Percentiles rank a stretch among this genome's conserved stretches.
Evolutionary conservation across 1,140 invertebrate genomes (phyloP).

Genomic region (Drosophila santomea): DNA sequence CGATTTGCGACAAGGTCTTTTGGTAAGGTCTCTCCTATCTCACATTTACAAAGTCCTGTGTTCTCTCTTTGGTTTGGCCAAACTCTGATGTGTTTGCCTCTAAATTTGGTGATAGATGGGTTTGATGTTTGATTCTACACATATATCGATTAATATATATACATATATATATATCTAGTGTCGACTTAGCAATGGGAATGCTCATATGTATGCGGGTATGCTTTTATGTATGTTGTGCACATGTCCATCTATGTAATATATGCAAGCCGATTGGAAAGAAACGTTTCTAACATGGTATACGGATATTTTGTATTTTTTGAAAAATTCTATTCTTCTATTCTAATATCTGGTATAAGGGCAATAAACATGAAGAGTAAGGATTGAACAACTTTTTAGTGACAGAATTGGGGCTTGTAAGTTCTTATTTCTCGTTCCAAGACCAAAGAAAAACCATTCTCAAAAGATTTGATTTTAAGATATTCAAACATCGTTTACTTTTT

Average conservation of each 20-base stretch:
- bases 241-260: conserved; percentile 25
- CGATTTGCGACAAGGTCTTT: conserved; percentile 4
- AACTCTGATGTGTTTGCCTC: conserved; percentile 9
- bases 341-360: too few relatives aligned
- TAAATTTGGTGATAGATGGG: conserved; percentile 36
- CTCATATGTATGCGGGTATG: conserved; percentile 65
- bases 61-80: conserved; percentile 23
- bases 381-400: background rate
- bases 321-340: too few relatives aligned
- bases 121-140: conserved; percentile 34
- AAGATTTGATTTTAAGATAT: background rate
- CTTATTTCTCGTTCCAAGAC: conserved; percentile 18
- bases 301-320: background rate
- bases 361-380: background rate
- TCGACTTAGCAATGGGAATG: conserved; percentile 81
- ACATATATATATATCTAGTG: conserved; percentile 48
- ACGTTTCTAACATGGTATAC: background rate
- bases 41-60: conserved; percentile 39
- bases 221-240: conserved; percentile 42
- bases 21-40: conserved; percentile 3
- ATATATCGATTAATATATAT: conserved; percentile 37
- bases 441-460: conserved; percentile 35
- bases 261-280: conserved; percentile 32
- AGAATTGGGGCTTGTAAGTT: background rate
- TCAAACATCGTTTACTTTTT: too few relatives aligned